Base-by-base conservation (phyloP, 1,140 invertebrate species). In the Planococcus citri region DNA sequence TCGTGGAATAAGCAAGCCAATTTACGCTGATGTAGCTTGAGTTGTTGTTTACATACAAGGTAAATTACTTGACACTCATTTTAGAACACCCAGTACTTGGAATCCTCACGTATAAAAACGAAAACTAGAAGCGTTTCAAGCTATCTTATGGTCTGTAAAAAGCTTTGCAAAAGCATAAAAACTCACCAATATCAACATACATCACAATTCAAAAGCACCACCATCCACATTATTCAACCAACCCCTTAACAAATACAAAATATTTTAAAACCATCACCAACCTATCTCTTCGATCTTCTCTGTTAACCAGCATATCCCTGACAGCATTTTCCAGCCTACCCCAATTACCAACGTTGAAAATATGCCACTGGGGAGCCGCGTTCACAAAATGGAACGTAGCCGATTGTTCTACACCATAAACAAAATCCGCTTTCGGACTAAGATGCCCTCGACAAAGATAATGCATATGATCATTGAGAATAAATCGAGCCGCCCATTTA, bases 311-410 rank as follows among this genome's bases (percentile, higher is more conserved):
- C 4, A 24, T 10, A 10, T n/a, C 33, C 38, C 73, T 72, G 0
- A 79, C 74, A 4, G 73, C 71, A 4, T 71, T 73, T 75, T 83
- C 83, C 0, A 83, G 69, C 14, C 70, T 71, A 21, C 77, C 73
- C 82, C 82, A 84, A 71, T 82, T 81, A 10, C 79, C 81, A 24
- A 72, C 76, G 60, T 74, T 75, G 70, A 75, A 64, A 57, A 72
- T 72, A 73, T 82, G 82, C 81, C 82, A 85, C 74, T 83, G 82
- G 4, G 83, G 83, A 22, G 78, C 76, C 0, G 75, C 78, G 73
- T 85, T 85, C 17, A 82, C 72, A 72, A 81, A 84, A 73, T 78
- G 82, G 71, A 81, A 84, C 0, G 82, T 82, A 0, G 79, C 74
- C 61, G 77, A 76, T 73, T 84, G 81, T 69, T 79, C 76, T 1